phyloP scores from a whole-genome alignment of 2,888 invertebrate species.

The Plagodis pulveraria region DNA sequence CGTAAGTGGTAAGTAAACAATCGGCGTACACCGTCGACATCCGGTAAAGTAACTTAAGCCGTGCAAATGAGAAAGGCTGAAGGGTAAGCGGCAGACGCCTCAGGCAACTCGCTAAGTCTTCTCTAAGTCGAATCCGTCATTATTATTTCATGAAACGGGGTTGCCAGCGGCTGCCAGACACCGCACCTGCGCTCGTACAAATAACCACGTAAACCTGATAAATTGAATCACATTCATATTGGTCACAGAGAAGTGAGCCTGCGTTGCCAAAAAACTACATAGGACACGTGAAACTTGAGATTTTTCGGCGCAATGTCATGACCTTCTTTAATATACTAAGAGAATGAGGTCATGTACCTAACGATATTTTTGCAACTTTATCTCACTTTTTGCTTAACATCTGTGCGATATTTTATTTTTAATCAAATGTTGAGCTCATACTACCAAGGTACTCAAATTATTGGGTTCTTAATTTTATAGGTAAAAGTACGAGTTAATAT shows the following conservation, averaged over 20 bases:
- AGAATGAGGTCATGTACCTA: no score
- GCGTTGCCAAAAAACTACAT: slow-evolving; percentile 63
- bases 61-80: slow-evolving; percentile 53
- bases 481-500: no score
- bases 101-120: slow-evolving; percentile 60
- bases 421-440: no score
- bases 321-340: no score
- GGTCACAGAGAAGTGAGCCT: slow-evolving; percentile 58
- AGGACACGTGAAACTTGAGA: slow-evolving; percentile 50
- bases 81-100: slow-evolving; percentile 41
- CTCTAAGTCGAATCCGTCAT: slow-evolving; percentile 78
- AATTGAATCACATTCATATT: slow-evolving; percentile 80
- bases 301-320: slow-evolving; percentile 51
- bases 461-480: no score
- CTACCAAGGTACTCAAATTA: no score
- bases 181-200: slow-evolving; percentile 76
- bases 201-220: slow-evolving; percentile 81
- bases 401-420: no score
- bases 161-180: slow-evolving; percentile 43
- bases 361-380: no score
- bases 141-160: slow-evolving; percentile 71
- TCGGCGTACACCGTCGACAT: slow-evolving; percentile 36
- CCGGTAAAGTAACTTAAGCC: slow-evolving; percentile 51
- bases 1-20: slow-evolving; percentile 5
- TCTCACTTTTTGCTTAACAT: no score